Evolutionary conservation across 2,113 vertebrate genomes (phyloP), one percentile per base, ranked within the genome.

Genomic region (Scatophagus argus): DNA sequence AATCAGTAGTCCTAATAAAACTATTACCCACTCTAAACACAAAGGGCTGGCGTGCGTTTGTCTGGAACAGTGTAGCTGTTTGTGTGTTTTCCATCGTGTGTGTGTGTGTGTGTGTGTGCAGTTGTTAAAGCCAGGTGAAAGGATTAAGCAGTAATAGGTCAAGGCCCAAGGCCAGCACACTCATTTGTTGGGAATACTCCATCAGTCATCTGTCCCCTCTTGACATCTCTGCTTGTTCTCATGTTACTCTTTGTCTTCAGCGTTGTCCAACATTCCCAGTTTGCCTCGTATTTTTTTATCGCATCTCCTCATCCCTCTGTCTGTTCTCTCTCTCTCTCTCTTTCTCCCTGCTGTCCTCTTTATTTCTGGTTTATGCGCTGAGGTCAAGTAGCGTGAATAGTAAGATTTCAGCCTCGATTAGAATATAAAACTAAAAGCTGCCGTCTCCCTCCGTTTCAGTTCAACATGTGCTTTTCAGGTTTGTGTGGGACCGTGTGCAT

Each of bases 381-480:
- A 51, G 77, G 83, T 92, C 76, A 83, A 79, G 65, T 49, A 63
- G 75, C 6, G 34, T 49, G 66, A 65, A 64, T 74, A 27, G 51
- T 62, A 39, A 59, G 59, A 73, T 85, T 81, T 89, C 58, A 77
- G 9, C 59, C 64, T 73, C 10, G 14, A 70, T 78, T 46, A 64
- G 27, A 77, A 62, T 39, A 58, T 59, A 56, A 77, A 77, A 55
- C 73, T 71, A 14, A 83, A 84, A 27, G 10, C 8, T 8, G 14
- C 13, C 14, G 2, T 64, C n/a, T 16, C 34, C 25, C 29, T 60
- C 32, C 43, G 61, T 68, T 58, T 61, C 38, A 49, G 17, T 7
- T 23, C 31, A 79, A 69, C 82, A 78, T 88, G 58, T 83, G 87
- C 77, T 87, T 83, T 84, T 87, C 38, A 52, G 73, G 78, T 81